Evolutionary conservation across 2,113 vertebrate species (phyloP), one percentile per base, ranked within the genome.

Genomic region (Hystrix cristata): DNA sequence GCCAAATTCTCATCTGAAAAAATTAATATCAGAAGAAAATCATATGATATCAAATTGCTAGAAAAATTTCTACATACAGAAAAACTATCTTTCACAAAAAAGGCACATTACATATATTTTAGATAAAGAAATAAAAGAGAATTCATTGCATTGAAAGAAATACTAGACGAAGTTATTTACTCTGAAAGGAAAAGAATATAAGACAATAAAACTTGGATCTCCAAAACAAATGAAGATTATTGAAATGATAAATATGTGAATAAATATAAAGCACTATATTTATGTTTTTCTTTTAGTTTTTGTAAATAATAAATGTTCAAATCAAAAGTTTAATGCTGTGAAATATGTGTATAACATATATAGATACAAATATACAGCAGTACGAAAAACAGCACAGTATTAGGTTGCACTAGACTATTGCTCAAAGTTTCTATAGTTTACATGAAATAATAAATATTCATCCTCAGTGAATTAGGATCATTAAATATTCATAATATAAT

Each of bases 81-180:
- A 82, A 90, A 81, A 67, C 55, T 80, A 59, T 62, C 51, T 16
- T 69, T 91, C n/a, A 93, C 59, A 89, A 57, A 46, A 78, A 64
- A 27, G 51, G 4, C 10, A 86, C 89, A 96, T 60, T 80, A 38
- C 57, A 88, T 71, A 72, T 5, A 89, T 53, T 92, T 34, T 64
- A 90, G 53, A 16, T 90, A 7, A 82, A 91, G n/a, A 80, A 80
- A 38, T 38, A 74, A 85, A 59, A 83, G 7, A 51, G 69, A n/a
- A 72, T 79, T n/a, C 19, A 57, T 25, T 71, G 1, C 10, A 64
- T 59, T 59, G 15, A 72, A 71, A 94, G 69, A 80, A 62, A 84
- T 57, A 19, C 25, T 74, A 34, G 34, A 80, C 12, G 38, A 81
- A 96, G 11, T 27, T 51, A 16, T 95, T 95, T 25, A 48, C 4